phyloP scores from a whole-genome alignment of 2,797 vertebrate species.

The Geotria australis region DNA sequence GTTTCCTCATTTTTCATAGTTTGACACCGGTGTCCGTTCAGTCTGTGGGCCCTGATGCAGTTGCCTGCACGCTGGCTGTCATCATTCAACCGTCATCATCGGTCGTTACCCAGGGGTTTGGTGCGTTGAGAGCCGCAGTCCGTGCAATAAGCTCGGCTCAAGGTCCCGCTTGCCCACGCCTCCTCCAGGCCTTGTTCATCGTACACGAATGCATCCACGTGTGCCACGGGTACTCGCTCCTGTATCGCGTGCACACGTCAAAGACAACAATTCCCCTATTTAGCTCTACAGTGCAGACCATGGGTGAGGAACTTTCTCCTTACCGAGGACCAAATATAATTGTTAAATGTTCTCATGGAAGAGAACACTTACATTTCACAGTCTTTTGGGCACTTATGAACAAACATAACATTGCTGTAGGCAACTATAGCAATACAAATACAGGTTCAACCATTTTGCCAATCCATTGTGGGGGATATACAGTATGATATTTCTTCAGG shows the following conservation, averaged over 20 bases:
- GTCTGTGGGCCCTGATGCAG: not conserved
- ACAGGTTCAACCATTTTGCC: too few species aligned
- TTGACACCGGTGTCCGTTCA: not conserved
- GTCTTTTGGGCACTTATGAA: too few species aligned
- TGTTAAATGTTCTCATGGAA: too few species aligned
- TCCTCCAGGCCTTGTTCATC: constrained; percentile 45
- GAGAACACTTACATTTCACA: too few species aligned
- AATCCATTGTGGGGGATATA: too few species aligned
- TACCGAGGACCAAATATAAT: too few species aligned
- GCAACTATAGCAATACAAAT: too few species aligned
- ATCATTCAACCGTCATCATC: not conserved
- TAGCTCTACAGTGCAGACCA: too few species aligned
- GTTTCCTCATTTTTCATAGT: constrained; percentile 4
- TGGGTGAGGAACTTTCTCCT: too few species aligned
- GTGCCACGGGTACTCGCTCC: constrained; percentile 23
- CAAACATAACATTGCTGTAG: too few species aligned
- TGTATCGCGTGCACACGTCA: constrained; percentile 2
- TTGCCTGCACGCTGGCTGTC: constrained; percentile 1
- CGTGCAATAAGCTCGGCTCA: constrained; percentile 51
- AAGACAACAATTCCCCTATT: too few species aligned
- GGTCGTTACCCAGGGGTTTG: constrained; percentile 30
- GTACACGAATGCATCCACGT: constrained; percentile 62
- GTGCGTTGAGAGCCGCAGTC: constrained; percentile 40
- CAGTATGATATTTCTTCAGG: too few species aligned
- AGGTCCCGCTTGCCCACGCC: constrained; percentile 41